Percentiles rank a stretch among this genome's conserved stretches.
These are phyloP conservation scores for Atrichornis clamosus DNA, from an alignment of 2,113 vertebrate genomes.

Conservation along the genomic window DNA sequence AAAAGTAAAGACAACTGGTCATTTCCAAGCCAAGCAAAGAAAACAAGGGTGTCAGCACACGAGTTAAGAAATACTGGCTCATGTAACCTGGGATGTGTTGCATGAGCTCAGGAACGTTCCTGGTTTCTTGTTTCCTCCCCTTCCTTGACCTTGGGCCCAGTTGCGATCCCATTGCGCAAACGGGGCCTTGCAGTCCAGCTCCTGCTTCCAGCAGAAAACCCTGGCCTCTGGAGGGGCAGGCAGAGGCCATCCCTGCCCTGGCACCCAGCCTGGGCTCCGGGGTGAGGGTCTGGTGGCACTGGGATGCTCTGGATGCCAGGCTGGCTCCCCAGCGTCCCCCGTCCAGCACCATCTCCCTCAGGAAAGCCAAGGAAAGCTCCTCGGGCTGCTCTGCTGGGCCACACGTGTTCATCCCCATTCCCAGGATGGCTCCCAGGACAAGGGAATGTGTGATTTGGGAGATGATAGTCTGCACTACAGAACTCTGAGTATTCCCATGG, in stretches of 20 bases:
- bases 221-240: not conserved
- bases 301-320: not conserved
- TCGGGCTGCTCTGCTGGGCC: rapidly evolving
- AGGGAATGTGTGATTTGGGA: not conserved
- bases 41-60: not conserved
- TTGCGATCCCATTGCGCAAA: not conserved
- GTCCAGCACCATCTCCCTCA: not conserved
- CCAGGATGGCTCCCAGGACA: rapidly evolving
- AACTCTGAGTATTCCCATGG: not conserved
- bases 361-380: not conserved
- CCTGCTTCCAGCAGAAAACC: not conserved
- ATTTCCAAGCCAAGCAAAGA: not conserved
- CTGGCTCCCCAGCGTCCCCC: not conserved
- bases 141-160: not conserved
- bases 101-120: not conserved
- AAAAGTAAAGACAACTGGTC: not conserved
- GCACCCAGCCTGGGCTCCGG: not conserved
- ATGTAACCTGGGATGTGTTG: not conserved
- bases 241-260: not conserved
- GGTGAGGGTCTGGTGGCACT: not conserved
- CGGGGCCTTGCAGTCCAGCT: not conserved
- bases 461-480: too few relatives aligned
- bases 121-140: not conserved
- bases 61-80: not conserved
- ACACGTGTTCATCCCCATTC: rapidly evolving